Base-by-base conservation (phyloP, 2,797 vertebrate genomes). In the Octomys mimax region DNA sequence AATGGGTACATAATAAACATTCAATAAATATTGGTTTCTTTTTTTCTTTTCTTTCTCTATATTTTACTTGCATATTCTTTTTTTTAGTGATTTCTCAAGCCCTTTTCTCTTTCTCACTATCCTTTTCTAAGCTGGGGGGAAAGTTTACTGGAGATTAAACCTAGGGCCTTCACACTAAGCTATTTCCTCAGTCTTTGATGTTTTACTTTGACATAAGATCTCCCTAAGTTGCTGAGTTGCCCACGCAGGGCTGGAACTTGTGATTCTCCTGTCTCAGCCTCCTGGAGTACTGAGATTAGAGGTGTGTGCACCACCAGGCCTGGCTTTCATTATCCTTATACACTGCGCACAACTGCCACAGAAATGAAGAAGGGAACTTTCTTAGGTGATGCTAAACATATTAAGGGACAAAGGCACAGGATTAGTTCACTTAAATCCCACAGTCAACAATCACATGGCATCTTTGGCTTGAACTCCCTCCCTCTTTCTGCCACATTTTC, bases 381-480 rank as follows among this genome's bases (percentile, higher is more conserved):
- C 89, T 93, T 81, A 70, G 71, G 59, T 83, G 87, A 22, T 90
- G 64, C 88, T 86, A 31, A 77, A 87, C 68, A 78, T 26, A 61
- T 46, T n/a, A 62, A 85, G 88, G 59, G 92, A 92, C 13, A 9
- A 61, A 80, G 59, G 54, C 24, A 42, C n/a, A 61, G 61, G 83
- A 92, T 80, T 62, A 88, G 91, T 42, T 75, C 36, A 96, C 54
- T 91, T 92, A 91, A 95, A 96, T 85, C 89, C 71, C 84, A 92
- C 1, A 8, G 28, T 75, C 61, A 71, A 71, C 46, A 70, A 62
- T 59, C 87, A 78, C 2, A 26, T 18, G 18, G 26, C 33, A 2
- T 36, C 24, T 61, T 78, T 16, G 18, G 42, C 91, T 79, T 68
- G 66, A 75, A 91, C 82, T 33, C 77, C 14, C 9, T 79, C 31